A percentile compares a stretch with the other conserved stretches of the same genome.
These are phyloP conservation scores for Tetrapedia diversipes DNA, from an alignment of 2,888 invertebrate genomes.

Conservation along the genomic window DNA sequence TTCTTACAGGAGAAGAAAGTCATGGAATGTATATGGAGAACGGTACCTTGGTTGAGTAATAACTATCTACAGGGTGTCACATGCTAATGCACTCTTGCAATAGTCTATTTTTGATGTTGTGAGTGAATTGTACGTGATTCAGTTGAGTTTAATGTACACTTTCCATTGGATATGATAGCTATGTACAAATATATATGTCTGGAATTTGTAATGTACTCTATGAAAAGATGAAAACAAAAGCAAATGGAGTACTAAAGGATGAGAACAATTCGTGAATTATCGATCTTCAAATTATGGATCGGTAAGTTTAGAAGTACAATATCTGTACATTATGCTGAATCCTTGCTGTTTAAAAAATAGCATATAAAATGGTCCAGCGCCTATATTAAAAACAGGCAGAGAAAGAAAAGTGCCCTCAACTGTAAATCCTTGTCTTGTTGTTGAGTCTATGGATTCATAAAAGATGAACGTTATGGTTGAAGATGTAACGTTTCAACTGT, in stretches of 20 bases:
- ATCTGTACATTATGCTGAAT: conserved; percentile 70
- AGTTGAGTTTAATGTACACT: conserved; percentile 77
- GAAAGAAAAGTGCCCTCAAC: conserved; percentile 71
- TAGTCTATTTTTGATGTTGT: conserved; percentile 82
- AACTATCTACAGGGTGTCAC: conserved; percentile 76
- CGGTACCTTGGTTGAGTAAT: conserved; percentile 73
- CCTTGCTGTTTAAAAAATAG: conserved; percentile 68
- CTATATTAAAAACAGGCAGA: conserved; percentile 71
- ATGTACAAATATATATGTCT: conserved; percentile 80
- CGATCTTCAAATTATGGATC: conserved; percentile 64
- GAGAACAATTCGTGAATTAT: conserved; percentile 64
- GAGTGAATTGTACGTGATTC: conserved; percentile 79
- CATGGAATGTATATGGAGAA: conserved; percentile 66
- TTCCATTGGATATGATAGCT: conserved; percentile 80
- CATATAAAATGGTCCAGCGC: conserved; percentile 69
- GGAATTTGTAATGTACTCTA: conserved; percentile 76
- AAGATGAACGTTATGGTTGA: conserved; percentile 46
- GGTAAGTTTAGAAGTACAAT: conserved; percentile 71
- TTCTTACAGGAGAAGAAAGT: conserved; percentile 67
- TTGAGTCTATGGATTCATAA: conserved; percentile 58
- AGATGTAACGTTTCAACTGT: conserved; percentile 60
- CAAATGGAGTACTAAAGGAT: conserved; percentile 54
- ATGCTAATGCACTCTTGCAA: conserved; percentile 79
- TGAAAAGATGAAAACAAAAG: conserved; percentile 66
- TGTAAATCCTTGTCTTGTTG: conserved; percentile 68